phyloP scores from a whole-genome alignment of 2,797 vertebrate genomes.

The Phyllotis vaccarum region DNA sequence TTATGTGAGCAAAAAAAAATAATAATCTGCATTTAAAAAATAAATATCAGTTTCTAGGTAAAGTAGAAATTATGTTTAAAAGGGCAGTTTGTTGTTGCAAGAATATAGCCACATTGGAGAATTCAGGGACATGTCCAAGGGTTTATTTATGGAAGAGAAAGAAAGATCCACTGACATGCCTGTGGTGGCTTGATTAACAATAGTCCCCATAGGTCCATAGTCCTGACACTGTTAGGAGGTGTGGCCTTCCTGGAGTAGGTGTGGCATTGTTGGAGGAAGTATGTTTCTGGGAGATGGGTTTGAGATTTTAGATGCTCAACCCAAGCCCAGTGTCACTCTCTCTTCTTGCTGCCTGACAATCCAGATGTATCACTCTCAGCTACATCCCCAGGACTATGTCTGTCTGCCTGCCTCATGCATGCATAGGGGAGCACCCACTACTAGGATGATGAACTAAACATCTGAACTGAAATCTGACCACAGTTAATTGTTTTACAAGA shows the following conservation, averaged over 20 bases:
- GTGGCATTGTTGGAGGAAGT: too few relatives aligned
- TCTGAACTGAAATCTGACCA: not conserved
- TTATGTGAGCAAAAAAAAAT: not conserved
- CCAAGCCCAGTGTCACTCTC: not conserved
- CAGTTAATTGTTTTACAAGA: not conserved
- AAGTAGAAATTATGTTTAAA: constrained; percentile 11
- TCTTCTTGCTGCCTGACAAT: not conserved
- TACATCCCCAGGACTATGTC: not conserved
- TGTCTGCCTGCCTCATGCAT: not conserved
- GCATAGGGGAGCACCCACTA: too few relatives aligned
- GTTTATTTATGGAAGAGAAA: not conserved
- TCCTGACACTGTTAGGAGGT: too few relatives aligned
- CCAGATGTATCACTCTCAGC: too few relatives aligned
- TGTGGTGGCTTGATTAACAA: not conserved
- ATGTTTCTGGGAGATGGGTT: too few relatives aligned
- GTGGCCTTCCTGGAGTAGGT: not conserved
- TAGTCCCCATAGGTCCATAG: too few relatives aligned
- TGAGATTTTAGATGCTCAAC: not conserved
- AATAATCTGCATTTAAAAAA: not conserved
- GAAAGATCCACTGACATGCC: not conserved
- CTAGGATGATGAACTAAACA: not conserved
- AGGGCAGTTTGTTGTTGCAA: not conserved
- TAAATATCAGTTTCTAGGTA: not conserved
- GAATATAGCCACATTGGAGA: not conserved
- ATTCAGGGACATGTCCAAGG: not conserved